Evolutionary conservation across 2,113 vertebrate species (phyloP).

Genomic region (Esox niger): DNA sequence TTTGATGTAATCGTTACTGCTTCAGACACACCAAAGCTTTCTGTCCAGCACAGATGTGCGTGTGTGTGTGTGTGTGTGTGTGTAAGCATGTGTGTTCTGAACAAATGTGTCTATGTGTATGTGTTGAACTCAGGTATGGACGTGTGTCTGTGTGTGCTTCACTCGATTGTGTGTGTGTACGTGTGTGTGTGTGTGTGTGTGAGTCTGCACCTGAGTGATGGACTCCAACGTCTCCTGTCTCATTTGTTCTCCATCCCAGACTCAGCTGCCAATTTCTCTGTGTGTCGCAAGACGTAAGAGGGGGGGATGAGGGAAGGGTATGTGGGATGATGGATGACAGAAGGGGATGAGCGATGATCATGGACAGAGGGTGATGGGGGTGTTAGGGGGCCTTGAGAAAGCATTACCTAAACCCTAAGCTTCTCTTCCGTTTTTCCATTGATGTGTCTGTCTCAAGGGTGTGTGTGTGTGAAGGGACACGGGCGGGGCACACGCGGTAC

Average conservation of each 20-base stretch:
- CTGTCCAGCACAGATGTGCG: constrained; percentile 15
- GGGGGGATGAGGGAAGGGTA: no score
- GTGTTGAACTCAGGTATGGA: constrained; percentile 1
- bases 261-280: not conserved
- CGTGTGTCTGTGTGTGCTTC: not conserved
- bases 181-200: not conserved
- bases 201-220: not conserved
- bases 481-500: not conserved
- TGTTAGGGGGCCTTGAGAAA: not conserved
- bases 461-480: not conserved
- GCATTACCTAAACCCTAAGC: not conserved
- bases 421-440: not conserved
- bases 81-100: not conserved
- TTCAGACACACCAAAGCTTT: constrained; percentile 34
- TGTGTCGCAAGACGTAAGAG: not conserved
- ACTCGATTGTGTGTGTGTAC: no score
- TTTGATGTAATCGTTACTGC: constrained; percentile 37
- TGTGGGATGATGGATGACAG: not conserved
- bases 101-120: not conserved
- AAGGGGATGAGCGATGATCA: not conserved
- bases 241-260: constrained; percentile 1
- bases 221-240: not conserved
- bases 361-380: not conserved
- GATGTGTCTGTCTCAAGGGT: not conserved
- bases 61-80: not conserved